Base-by-base conservation (phyloP, 2,797 vertebrate genomes). In the Syngnathus rostellatus region DNA sequence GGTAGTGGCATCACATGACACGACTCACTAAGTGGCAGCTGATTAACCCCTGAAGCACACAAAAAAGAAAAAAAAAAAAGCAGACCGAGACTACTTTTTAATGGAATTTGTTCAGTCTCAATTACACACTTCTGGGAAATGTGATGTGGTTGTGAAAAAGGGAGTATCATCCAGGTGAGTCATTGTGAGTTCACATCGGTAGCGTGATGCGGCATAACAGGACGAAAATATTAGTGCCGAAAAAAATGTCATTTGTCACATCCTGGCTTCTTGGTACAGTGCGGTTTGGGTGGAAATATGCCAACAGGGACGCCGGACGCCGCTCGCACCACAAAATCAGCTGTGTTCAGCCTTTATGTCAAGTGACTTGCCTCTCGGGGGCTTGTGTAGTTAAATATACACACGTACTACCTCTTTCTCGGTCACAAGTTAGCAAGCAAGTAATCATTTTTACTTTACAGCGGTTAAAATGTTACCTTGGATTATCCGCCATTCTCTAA, bases 81-180 rank as follows among this genome's bases (percentile, higher is more conserved):
- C 1, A 31, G 23, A 14, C 25, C 16, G 71, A 63, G 55, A 14
- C 55, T 53, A 8, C 3, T 46, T 62, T 74, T 72, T 43, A 75
- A 62, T 75, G 65, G 31, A 51, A 6, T 68, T 77, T 76, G 85
- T 83, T 78, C 79, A 78, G 68, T 50, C 66, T 25, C 41, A 63
- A 67, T 72, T 14, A 43, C 63, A 61, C 12, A 68, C 60, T 45
- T 8, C 8, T 62, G 60, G 60, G 25, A 62, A 62, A 14, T 43
- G n/a, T 62, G 70, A 65, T 25, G 2, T 7, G 21, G 10, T 12
- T 8, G 40, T 21, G 5, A n/a, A 62, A 62, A 12, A 7, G 39
- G 1, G 40, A 62, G 21, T 16, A 23, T 61, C 59, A 39, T 40
- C 38, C 5, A n/a, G 38, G 21, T 39, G 38, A 60, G 19, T 40